These are phyloP conservation scores for Ailuropoda melanoleuca DNA, from an alignment of 2,113 vertebrate genomes.

Conservation along the genomic window DNA sequence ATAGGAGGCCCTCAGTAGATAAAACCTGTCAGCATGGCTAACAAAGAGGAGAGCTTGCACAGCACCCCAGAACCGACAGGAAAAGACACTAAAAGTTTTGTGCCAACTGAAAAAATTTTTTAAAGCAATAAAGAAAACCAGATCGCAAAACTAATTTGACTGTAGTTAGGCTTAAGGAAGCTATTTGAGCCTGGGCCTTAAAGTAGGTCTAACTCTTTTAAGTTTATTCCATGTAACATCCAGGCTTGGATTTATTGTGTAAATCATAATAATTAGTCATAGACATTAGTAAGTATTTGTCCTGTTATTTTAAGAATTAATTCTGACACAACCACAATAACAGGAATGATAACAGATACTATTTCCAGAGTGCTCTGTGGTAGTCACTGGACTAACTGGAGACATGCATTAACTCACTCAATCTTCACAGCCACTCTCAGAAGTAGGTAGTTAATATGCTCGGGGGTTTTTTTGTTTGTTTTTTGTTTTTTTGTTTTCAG, in stretches of 20 bases:
- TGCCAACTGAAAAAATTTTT: background rate
- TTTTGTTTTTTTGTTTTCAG: background rate
- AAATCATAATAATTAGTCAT: background rate
- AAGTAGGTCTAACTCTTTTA: background rate
- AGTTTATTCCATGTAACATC: background rate
- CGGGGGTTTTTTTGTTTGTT: background rate
- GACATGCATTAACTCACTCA: background rate
- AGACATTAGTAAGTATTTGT: background rate
- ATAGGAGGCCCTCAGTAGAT: background rate
- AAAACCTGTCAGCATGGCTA: background rate
- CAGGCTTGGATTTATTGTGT: background rate
- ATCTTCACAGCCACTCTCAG: background rate
- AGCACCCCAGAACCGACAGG: background rate
- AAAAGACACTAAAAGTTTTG: background rate
- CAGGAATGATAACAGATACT: background rate
- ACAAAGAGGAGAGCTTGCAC: background rate
- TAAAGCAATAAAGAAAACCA: background rate
- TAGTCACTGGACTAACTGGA: background rate
- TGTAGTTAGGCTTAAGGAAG: background rate
- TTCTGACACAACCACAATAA: conserved; percentile 15
- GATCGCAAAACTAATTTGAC: background rate
- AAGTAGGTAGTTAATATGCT: background rate
- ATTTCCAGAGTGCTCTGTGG: background rate
- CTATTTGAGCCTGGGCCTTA: background rate
- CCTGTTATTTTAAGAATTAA: conserved; percentile 25